Conservation (phyloP, 2,113 vertebrate genomes). For the Cephalophus harveyi region DNA sequence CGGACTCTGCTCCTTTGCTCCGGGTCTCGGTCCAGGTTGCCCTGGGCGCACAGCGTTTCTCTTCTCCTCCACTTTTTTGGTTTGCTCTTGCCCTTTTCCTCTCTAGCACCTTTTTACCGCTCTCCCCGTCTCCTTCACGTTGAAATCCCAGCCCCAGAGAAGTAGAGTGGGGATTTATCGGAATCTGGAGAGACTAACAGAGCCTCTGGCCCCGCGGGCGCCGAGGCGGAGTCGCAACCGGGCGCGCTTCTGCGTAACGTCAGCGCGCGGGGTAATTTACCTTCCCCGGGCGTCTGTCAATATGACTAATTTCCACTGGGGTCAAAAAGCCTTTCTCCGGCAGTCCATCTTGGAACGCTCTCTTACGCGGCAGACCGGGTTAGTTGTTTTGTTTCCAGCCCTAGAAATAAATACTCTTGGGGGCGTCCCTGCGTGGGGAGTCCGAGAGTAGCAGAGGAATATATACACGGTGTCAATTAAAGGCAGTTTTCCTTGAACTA, state of each 20-base stretch:
- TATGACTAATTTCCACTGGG: constrained; percentile 77
- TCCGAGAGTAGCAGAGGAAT: neutral
- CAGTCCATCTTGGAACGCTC: constrained; percentile 72
- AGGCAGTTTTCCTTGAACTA: constrained; percentile 53
- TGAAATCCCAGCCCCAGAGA: constrained; percentile 63
- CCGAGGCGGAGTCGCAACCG: neutral
- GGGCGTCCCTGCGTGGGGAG: constrained; percentile 36
- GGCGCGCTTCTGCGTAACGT: constrained; percentile 58
- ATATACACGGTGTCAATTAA: constrained; percentile 8
- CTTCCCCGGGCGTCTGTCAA: constrained; percentile 78
- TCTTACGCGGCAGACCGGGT: constrained; percentile 50
- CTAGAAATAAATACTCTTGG: constrained; percentile 59
- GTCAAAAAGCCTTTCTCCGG: constrained; percentile 77
- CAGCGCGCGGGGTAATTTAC: constrained; percentile 69
- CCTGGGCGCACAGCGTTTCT: neutral
- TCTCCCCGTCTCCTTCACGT: neutral
- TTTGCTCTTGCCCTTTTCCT: neutral
- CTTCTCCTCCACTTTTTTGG: neutral
- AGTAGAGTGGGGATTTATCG: constrained; percentile 39
- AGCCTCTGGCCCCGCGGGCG: constrained; percentile 42
- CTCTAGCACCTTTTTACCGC: neutral
- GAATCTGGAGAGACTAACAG: constrained; percentile 39
- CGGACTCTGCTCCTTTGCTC: neutral
- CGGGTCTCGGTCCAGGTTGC: neutral
- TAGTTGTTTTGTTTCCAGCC: constrained; percentile 69